A percentile compares a stretch with the other conserved stretches of the same genome.
Evolutionary conservation across 2,888 invertebrate species (phyloP).

Genomic region (Phrixothrix hirtus): DNA sequence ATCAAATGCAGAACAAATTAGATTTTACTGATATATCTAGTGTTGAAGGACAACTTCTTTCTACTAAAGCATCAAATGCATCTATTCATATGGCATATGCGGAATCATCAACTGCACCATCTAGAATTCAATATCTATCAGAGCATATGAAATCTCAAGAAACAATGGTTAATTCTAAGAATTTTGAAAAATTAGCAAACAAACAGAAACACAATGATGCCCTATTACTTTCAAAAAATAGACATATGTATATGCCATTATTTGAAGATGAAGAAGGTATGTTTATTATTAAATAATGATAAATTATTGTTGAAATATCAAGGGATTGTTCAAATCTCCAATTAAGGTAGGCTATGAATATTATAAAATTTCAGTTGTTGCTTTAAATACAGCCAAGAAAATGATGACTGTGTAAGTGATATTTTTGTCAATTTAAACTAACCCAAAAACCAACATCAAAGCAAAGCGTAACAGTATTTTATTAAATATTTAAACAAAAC

Average conservation of each 20-base stretch:
- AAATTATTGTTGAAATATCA: not conserved
- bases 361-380: too few relatives aligned
- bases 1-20: slow-evolving; percentile 39
- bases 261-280: slow-evolving; percentile 53
- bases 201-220: slow-evolving; percentile 52
- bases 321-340: too few relatives aligned
- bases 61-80: slow-evolving; percentile 45
- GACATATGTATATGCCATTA: slow-evolving; percentile 50
- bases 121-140: slow-evolving; percentile 49
- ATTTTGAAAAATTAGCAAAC: slow-evolving; percentile 49
- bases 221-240: slow-evolving; percentile 52
- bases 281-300: slow-evolving; percentile 17
- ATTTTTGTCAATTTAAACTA: too few relatives aligned
- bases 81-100: slow-evolving; percentile 50
- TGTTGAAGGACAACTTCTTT: slow-evolving; percentile 39
- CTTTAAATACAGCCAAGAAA: too few relatives aligned
- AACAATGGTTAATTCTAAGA: slow-evolving; percentile 49
- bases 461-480: too few relatives aligned
- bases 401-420: too few relatives aligned
- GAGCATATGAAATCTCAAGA: slow-evolving; percentile 48
- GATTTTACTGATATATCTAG: slow-evolving; percentile 48
- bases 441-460: too few relatives aligned
- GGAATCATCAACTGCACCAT: slow-evolving; percentile 51
- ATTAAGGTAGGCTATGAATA: too few relatives aligned
- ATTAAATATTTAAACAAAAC: too few relatives aligned